Conservation (phyloP, 30 jellyfish, hydroid and myxozoan species). For the Rhopilema esculentum region DNA sequence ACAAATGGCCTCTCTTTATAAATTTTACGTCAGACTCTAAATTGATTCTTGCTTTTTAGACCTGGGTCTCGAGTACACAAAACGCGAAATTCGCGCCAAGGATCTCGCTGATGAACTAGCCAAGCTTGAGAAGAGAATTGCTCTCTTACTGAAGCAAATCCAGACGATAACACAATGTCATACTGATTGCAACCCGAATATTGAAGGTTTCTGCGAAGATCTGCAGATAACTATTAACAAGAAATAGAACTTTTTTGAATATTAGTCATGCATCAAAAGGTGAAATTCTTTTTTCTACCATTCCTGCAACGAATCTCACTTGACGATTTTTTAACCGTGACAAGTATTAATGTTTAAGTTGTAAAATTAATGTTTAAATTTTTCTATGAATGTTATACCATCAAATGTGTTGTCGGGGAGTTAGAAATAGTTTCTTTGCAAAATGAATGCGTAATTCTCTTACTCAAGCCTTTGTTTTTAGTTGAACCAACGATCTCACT, state of each 20-base stretch:
- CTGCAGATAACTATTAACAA: not conserved
- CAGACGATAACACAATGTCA: constrained; percentile 68
- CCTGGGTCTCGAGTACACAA: constrained; percentile 41
- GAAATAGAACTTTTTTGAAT: constrained; percentile 3
- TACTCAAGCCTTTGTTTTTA: no score
- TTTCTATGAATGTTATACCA: no score
- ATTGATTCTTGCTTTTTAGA: constrained; percentile 43
- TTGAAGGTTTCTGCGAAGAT: constrained; percentile 1
- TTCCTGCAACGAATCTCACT: not conserved
- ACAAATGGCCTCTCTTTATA: no score
- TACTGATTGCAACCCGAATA: constrained; percentile 81
- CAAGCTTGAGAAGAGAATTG: constrained; percentile 71
- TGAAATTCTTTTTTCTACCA: not conserved
- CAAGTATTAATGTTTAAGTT: no score
- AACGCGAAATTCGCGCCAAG: constrained; percentile 74
- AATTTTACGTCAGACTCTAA: not conserved
- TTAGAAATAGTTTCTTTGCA: no score
- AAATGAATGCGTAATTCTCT: no score
- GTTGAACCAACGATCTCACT: no score
- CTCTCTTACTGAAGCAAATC: constrained; percentile 37
- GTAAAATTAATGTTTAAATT: no score
- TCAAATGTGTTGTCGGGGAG: no score
- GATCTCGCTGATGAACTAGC: constrained; percentile 83
- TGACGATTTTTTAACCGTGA: no score
- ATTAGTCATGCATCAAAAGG: not conserved